These are phyloP conservation scores for Danio albolineatus DNA, from an alignment of 2,797 vertebrate species.

Conservation along the genomic window DNA sequence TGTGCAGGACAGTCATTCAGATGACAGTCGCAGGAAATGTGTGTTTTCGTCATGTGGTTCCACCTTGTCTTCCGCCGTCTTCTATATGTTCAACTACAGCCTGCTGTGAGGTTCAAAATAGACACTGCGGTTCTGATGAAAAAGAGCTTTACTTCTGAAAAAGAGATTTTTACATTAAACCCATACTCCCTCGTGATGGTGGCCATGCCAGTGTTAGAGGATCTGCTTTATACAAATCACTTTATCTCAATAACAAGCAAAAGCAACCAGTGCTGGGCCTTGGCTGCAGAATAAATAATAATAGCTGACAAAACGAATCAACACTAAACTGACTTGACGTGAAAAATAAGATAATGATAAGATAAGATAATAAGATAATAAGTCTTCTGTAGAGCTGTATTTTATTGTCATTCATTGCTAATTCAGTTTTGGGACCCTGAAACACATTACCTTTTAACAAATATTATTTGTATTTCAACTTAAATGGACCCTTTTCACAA, in stretches of 20 bases:
- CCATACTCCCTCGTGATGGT: neutral
- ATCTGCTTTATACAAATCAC: neutral
- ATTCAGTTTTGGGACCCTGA: too few relatives aligned
- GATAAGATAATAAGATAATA: too few relatives aligned
- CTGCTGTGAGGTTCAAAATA: neutral
- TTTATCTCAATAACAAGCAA: neutral
- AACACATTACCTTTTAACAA: too few relatives aligned
- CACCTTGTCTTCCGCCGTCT: slow-evolving; percentile 2
- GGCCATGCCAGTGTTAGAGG: neutral
- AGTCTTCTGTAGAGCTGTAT: too few relatives aligned
- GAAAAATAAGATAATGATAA: too few relatives aligned
- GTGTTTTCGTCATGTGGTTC: slow-evolving; percentile 6
- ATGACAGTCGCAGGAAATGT: slow-evolving; percentile 24
- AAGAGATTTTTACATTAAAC: neutral
- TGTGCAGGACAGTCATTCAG: neutral
- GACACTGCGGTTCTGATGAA: neutral
- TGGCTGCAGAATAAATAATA: neutral
- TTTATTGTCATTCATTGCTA: too few relatives aligned
- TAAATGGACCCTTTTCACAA: too few relatives aligned
- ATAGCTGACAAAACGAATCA: neutral
- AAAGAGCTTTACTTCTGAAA: neutral
- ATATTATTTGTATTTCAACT: too few relatives aligned
- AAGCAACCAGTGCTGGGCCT: neutral
- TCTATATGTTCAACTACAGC: neutral
- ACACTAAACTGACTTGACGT: neutral